phyloP scores from a whole-genome alignment of 2,888 invertebrate species.

The Bhutanitis thaidina region DNA sequence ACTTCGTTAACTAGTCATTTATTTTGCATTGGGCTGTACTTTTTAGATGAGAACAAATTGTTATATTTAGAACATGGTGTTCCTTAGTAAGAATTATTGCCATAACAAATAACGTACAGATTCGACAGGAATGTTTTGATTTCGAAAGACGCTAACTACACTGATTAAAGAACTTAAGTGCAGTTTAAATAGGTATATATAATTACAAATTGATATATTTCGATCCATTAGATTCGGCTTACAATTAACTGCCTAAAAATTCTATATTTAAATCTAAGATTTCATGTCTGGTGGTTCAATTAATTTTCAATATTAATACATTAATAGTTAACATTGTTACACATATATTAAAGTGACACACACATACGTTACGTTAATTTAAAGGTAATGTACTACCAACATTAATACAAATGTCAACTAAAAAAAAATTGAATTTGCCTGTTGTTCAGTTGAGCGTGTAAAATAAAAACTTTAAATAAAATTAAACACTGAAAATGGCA shows the following conservation, averaged over 20 bases:
- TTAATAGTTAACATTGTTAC: constrained; percentile 11
- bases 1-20: neutral
- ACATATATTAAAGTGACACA: neutral
- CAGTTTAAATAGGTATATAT: too few species aligned
- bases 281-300: neutral
- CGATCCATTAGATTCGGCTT: neutral
- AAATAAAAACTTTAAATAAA: constrained; percentile 17
- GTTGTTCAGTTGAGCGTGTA: neutral
- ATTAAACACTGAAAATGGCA: constrained; percentile 36
- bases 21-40: constrained; percentile 6
- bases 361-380: neutral
- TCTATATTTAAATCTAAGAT: constrained; percentile 15
- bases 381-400: neutral
- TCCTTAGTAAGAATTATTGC: constrained; percentile 18
- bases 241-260: constrained; percentile 1
- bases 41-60: neutral
- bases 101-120: constrained; percentile 30
- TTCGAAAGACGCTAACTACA: constrained; percentile 11
- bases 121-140: constrained; percentile 47
- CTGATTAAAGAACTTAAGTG: too few species aligned
- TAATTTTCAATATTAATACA: constrained; percentile 14
- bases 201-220: too few species aligned
- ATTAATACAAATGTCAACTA: neutral
- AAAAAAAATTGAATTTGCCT: neutral
- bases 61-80: neutral